These are phyloP conservation scores for Pristis pectinata DNA, from an alignment of 2,797 vertebrate species.

Conservation along the genomic window DNA sequence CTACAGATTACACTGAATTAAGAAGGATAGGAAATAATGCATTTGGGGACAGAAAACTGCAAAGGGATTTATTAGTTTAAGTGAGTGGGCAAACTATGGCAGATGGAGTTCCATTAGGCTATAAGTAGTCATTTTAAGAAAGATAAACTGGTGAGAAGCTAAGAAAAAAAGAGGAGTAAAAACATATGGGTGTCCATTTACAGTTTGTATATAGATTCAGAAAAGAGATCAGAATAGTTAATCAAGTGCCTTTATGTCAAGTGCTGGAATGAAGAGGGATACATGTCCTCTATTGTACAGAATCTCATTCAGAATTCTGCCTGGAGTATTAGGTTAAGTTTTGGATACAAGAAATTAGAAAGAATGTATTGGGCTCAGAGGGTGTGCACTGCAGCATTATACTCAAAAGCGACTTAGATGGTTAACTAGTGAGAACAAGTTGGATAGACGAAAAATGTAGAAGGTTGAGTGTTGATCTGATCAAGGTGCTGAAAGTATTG, in stretches of 20 bases:
- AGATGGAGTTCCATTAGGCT: background rate
- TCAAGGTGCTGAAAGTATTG: background rate
- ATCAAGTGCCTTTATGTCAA: background rate
- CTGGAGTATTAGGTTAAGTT: background rate
- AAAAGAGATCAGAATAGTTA: background rate
- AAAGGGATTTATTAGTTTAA: background rate
- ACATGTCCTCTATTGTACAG: background rate
- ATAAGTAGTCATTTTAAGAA: background rate
- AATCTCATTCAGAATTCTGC: background rate
- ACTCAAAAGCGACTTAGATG: background rate
- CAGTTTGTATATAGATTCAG: background rate
- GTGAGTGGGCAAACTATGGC: background rate
- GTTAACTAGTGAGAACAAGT: background rate
- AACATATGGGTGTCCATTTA: background rate
- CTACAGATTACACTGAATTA: background rate
- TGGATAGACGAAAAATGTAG: background rate
- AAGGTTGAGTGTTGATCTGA: background rate
- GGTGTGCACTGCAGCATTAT: background rate
- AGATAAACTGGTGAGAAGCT: background rate
- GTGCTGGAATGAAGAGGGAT: background rate
- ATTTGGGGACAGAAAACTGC: background rate
- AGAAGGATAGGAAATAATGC: background rate
- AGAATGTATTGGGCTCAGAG: background rate
- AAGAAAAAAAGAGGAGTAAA: background rate
- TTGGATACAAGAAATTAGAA: background rate